Conservation (phyloP, 2,113 vertebrate genomes). For the Canis aureus region DNA sequence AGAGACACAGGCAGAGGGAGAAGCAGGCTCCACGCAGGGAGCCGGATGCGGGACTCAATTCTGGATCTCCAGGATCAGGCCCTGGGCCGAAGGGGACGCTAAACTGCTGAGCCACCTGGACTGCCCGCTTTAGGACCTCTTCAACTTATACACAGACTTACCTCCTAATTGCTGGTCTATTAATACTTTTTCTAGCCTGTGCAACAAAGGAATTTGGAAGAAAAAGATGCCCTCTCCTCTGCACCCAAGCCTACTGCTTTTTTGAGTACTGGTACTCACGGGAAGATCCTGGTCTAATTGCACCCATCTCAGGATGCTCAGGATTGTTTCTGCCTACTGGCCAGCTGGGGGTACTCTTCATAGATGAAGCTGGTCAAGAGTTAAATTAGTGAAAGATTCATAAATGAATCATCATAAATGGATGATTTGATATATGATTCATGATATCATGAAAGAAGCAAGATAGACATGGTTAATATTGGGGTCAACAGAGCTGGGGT, state of each 20-base stretch:
- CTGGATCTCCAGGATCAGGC: too few relatives aligned
- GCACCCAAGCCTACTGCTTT: neutral
- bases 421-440: neutral
- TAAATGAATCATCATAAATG: neutral
- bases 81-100: too few relatives aligned
- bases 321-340: neutral
- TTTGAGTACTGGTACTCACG: neutral
- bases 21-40: too few relatives aligned
- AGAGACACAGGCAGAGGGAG: too few relatives aligned
- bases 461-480: neutral
- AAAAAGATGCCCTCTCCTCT: neutral
- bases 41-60: too few relatives aligned
- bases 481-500: neutral
- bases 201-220: neutral
- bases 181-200: neutral
- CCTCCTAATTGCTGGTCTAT: conserved; percentile 36
- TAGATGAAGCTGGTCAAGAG: neutral
- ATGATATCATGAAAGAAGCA: neutral
- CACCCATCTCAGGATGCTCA: neutral
- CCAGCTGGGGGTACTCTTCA: too few relatives aligned
- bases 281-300: neutral
- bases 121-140: neutral
- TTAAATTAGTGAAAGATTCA: neutral
- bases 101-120: too few relatives aligned
- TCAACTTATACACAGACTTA: neutral